These are phyloP conservation scores for Oscheius myriophilus DNA, from an alignment of 2,888 invertebrate species.

Conservation along the genomic window DNA sequence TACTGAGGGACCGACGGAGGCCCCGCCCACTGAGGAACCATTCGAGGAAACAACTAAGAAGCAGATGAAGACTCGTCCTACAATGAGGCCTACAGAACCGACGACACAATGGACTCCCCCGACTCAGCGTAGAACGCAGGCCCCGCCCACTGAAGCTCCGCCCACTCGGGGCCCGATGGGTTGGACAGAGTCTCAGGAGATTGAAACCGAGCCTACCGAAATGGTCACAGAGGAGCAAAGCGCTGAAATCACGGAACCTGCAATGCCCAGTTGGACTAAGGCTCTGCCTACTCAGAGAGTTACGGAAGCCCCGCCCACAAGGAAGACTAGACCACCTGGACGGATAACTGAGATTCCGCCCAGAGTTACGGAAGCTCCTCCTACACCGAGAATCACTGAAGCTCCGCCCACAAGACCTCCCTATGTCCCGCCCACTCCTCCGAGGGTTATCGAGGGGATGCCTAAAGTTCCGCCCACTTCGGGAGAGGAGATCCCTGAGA, in stretches of 20 bases:
- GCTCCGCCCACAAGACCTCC: not conserved
- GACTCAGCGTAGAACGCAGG: not conserved
- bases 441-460: too few relatives aligned
- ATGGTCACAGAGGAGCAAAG: not conserved
- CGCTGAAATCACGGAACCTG: too few relatives aligned
- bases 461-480: too few relatives aligned
- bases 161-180: too few relatives aligned
- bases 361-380: not conserved
- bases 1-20: not conserved
- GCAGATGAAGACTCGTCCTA: conserved; percentile 1
- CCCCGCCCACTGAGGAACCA: not conserved
- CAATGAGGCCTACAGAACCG: not conserved
- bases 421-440: too few relatives aligned
- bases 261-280: not conserved
- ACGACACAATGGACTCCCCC: not conserved
- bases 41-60: conserved; percentile 6
- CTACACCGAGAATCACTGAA: not conserved
- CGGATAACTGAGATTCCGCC: not conserved
- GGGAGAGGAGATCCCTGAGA: too few relatives aligned
- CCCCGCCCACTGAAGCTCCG: not conserved
- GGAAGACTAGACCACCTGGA: not conserved
- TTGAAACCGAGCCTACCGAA: too few relatives aligned
- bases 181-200: too few relatives aligned
- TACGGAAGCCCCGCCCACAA: not conserved
- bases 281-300: not conserved